phyloP scores from a whole-genome alignment of 2,797 vertebrate species.

The Chelmon rostratus region DNA sequence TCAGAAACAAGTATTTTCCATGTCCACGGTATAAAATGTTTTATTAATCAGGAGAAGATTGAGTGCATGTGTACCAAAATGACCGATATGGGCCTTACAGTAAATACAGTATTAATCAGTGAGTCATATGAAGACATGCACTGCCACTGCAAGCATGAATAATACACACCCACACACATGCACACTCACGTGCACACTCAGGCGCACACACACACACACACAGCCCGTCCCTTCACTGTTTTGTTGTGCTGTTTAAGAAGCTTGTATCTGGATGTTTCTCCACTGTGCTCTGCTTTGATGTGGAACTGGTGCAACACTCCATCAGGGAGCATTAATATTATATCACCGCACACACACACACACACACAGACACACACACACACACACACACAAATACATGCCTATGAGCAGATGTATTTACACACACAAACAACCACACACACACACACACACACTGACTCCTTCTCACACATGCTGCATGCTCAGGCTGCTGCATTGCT shows the following conservation, averaged over 20 bases:
- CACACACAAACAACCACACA: conserved; percentile 2
- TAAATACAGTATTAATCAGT: neutral
- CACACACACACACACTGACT: conserved; percentile 13
- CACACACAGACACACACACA: conserved; percentile 22
- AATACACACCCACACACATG: conserved; percentile 16
- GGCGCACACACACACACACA: conserved; percentile 9
- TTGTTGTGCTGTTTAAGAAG: conserved; percentile 65
- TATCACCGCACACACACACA: conserved; percentile 39
- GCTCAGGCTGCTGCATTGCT: conserved; percentile 51
- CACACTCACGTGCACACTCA: conserved; percentile 3
- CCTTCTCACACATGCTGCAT: conserved; percentile 33
- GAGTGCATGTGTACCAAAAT: neutral
- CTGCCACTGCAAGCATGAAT: conserved; percentile 13
- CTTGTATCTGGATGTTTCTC: conserved; percentile 66
- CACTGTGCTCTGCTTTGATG: conserved; percentile 72
- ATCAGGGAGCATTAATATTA: conserved; percentile 79
- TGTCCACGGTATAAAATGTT: neutral
- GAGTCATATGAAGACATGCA: neutral
- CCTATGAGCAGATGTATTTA: conserved; percentile 28
- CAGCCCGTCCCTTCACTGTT: conserved; percentile 44
- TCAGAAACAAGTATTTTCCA: neutral
- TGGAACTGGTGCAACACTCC: conserved; percentile 75
- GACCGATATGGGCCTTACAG: neutral
- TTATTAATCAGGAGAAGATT: neutral
- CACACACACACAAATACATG: conserved; percentile 18